Conservation (phyloP, 2,888 invertebrate genomes). For the Autographa pulchrina region DNA sequence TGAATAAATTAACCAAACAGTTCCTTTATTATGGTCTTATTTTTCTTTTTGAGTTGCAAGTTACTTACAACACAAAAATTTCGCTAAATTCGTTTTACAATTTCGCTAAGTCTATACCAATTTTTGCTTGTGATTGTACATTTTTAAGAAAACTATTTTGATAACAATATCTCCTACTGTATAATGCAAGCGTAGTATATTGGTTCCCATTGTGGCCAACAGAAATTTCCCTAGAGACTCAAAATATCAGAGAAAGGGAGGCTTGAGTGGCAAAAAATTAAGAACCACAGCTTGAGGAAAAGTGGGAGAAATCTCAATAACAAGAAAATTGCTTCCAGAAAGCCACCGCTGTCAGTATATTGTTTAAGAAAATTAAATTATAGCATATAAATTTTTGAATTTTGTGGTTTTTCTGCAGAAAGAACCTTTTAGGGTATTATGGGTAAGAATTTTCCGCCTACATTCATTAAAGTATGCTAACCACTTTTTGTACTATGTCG, state of each 20-base stretch:
- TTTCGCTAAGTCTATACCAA: too few relatives aligned
- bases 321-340: conserved; percentile 11
- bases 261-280: conserved; percentile 38
- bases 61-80: too few relatives aligned
- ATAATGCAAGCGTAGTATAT: conserved; percentile 24
- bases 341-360: not conserved
- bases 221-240: conserved; percentile 52
- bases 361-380: conserved; percentile 1
- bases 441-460: not conserved
- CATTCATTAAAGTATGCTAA: not conserved
- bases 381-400: conserved; percentile 3
- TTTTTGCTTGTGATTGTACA: too few relatives aligned
- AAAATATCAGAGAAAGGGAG: conserved; percentile 31
- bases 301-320: conserved; percentile 29
- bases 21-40: too few relatives aligned
- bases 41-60: too few relatives aligned
- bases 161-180: conserved; percentile 17
- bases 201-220: conserved; percentile 29
- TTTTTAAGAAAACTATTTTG: conserved; percentile 16
- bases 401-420: not conserved
- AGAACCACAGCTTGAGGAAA: conserved; percentile 14
- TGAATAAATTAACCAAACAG: too few relatives aligned
- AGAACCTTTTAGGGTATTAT: conserved; percentile 4
- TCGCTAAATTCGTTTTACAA: too few relatives aligned
- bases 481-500: not conserved